Percentiles rank a stretch among this genome's conserved stretches.
Conservation (phyloP, 2,888 invertebrate genomes). For the Microplitis manilae region DNA sequence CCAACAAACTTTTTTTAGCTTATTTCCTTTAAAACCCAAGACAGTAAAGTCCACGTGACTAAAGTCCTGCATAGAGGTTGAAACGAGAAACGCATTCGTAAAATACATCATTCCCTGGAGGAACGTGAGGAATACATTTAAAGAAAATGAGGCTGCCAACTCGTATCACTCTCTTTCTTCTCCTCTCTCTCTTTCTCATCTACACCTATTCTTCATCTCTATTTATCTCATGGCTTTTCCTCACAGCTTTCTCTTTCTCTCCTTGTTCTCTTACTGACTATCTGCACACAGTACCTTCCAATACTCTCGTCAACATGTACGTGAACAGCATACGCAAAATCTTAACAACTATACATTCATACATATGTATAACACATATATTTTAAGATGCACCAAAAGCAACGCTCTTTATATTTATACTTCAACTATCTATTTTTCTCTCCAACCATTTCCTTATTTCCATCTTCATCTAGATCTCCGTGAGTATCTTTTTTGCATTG, state of each 20-base stretch:
- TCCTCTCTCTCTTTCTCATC: slow-evolving; percentile 19
- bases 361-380: slow-evolving; percentile 31
- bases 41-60: slow-evolving; percentile 19
- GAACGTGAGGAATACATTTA: slow-evolving; percentile 47
- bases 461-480: background rate
- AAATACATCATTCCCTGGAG: slow-evolving; percentile 48
- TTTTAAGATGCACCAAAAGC: slow-evolving; percentile 20
- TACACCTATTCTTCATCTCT: background rate
- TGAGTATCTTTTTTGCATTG: background rate
- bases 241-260: slow-evolving; percentile 10
- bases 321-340: slow-evolving; percentile 38
- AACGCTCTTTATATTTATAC: background rate
- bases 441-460: background rate
- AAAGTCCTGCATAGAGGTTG: slow-evolving; percentile 17
- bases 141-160: slow-evolving; percentile 48
- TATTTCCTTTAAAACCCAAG: background rate
- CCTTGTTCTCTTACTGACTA: slow-evolving; percentile 20
- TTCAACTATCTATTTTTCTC: slow-evolving; percentile 10
- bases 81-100: slow-evolving; percentile 41
- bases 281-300: slow-evolving; percentile 9
- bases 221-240: slow-evolving; percentile 20
- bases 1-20: background rate
- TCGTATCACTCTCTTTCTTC: slow-evolving; percentile 27
- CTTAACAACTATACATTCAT: slow-evolving; percentile 38
- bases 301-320: slow-evolving; percentile 34